Evolutionary conservation across 2,113 vertebrate genomes (phyloP).

Genomic region (Ameiurus melas): DNA sequence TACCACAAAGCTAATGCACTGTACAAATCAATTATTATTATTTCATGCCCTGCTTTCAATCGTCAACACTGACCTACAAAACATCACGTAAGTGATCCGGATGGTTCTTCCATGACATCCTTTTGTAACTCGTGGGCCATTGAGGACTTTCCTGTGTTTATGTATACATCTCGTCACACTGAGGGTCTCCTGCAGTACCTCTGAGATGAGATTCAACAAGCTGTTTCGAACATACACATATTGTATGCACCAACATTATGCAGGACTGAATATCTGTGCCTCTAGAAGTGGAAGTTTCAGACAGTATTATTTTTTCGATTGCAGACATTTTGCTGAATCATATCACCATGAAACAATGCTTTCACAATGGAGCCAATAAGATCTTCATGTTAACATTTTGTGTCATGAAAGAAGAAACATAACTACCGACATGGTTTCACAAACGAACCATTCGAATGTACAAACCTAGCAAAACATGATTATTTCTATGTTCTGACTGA

Average conservation of each 20-base stretch:
- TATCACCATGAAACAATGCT: not conserved
- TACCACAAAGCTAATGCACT: not conserved
- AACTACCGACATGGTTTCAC: not conserved
- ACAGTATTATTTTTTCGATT: not conserved
- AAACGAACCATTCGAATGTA: not conserved
- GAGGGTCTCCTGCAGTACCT: slow-evolving; percentile 52
- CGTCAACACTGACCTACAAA: slow-evolving; percentile 59
- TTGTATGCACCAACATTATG: not conserved
- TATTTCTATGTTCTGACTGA: not conserved
- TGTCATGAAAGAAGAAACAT: not conserved
- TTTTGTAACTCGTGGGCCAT: not conserved
- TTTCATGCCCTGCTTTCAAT: not conserved
- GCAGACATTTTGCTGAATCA: not conserved
- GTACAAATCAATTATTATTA: not conserved
- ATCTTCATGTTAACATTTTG: not conserved
- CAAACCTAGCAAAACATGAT: not conserved
- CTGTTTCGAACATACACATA: no score
- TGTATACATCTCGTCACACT: slow-evolving; percentile 33
- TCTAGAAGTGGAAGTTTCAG: not conserved
- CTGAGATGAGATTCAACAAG: slow-evolving; percentile 45
- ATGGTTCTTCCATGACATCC: not conserved
- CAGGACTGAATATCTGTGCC: not conserved
- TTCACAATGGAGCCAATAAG: not conserved
- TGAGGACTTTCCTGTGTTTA: slow-evolving; percentile 30
- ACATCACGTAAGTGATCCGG: slow-evolving; percentile 52